Percentiles rank a stretch among this genome's conserved stretches.
phyloP scores from a whole-genome alignment of 2,113 vertebrate species.

The Odocoileus hemionus region DNA sequence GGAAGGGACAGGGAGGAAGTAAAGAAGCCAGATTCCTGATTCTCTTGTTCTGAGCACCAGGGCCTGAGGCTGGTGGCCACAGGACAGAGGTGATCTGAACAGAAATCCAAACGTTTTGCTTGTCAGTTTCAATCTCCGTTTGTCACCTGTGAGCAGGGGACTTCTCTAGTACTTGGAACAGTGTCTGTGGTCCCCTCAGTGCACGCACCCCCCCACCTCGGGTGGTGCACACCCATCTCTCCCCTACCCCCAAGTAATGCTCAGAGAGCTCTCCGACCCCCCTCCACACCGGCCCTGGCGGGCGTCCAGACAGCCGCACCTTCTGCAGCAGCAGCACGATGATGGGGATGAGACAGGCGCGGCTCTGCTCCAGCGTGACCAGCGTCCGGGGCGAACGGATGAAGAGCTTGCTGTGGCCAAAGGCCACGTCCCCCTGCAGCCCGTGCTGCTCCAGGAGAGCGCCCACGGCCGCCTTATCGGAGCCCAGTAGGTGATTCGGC shows the following conservation, averaged over 20 bases:
- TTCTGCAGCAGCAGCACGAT: conserved; percentile 95
- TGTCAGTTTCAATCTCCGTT: not conserved
- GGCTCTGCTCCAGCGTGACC: conserved; percentile 88
- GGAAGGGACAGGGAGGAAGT: not conserved
- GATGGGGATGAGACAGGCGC: conserved; percentile 89
- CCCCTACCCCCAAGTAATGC: not conserved
- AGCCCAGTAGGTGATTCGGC: conserved; percentile 93
- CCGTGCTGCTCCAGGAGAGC: conserved; percentile 90
- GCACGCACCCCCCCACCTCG: not conserved
- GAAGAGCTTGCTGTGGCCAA: conserved; percentile 91
- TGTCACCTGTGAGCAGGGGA: not conserved
- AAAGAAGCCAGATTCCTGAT: not conserved
- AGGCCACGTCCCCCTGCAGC: conserved; percentile 91
- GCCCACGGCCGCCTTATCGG: conserved; percentile 86
- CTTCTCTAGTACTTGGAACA: not conserved
- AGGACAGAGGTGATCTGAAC: not conserved
- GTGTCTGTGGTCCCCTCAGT: not conserved
- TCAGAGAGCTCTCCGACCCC: not conserved
- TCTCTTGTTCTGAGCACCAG: not conserved
- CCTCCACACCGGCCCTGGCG: accelerated
- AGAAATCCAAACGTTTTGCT: not conserved
- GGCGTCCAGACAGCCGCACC: conserved; percentile 72
- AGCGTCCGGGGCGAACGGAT: conserved; percentile 89
- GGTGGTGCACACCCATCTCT: not conserved
- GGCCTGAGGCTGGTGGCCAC: not conserved